Conservation (phyloP, 2,888 invertebrate genomes). For the Andrena fulva region DNA sequence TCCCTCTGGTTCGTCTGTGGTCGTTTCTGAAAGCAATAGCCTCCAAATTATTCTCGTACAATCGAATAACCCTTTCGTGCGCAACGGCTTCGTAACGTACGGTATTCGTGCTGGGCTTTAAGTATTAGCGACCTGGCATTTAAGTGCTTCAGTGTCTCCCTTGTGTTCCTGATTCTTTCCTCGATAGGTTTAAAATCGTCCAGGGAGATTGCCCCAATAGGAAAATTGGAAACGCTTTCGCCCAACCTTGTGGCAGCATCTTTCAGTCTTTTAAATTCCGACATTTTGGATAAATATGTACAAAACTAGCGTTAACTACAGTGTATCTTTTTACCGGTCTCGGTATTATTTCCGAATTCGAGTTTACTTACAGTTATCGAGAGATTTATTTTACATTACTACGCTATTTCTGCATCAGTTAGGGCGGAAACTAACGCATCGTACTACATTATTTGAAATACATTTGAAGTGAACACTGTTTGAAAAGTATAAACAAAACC, state of each 20-base stretch:
- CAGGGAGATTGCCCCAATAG: slow-evolving; percentile 64
- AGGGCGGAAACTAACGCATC: not conserved
- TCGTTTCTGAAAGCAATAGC: slow-evolving; percentile 8
- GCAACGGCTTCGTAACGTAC: slow-evolving; percentile 54
- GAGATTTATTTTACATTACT: not conserved
- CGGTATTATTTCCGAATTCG: not conserved
- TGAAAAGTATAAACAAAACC: no score
- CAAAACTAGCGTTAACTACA: not conserved
- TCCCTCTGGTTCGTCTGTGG: not conserved
- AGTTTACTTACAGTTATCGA: not conserved
- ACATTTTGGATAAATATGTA: slow-evolving; percentile 24
- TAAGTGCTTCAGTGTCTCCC: slow-evolving; percentile 55
- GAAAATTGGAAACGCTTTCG: slow-evolving; percentile 63
- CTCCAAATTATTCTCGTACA: not conserved
- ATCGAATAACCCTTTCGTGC: not conserved
- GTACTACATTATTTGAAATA: not conserved
- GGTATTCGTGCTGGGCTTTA: slow-evolving; percentile 50
- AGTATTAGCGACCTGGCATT: slow-evolving; percentile 65
- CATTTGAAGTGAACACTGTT: not conserved
- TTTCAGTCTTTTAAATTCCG: slow-evolving; percentile 30
- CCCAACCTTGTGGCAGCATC: slow-evolving; percentile 44
- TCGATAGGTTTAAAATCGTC: slow-evolving; percentile 71
- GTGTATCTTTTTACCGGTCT: not conserved
- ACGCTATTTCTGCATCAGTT: not conserved
- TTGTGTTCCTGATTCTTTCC: slow-evolving; percentile 66